phyloP scores from a whole-genome alignment of 2,113 vertebrate genomes.

The Isichthys henryi region DNA sequence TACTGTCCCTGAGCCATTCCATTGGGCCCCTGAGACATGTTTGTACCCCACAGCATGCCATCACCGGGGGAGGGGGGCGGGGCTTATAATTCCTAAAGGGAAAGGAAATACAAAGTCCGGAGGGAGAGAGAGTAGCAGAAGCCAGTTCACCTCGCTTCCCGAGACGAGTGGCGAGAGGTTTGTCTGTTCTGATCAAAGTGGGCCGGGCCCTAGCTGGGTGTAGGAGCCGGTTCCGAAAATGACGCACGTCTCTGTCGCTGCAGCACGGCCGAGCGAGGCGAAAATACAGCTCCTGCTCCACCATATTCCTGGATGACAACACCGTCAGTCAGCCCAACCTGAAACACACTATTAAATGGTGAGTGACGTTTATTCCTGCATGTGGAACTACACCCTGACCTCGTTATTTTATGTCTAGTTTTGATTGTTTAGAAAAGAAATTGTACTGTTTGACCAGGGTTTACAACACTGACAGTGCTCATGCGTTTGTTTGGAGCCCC shows the following conservation, averaged over 20 bases:
- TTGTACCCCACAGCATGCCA: not conserved
- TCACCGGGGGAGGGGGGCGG: not conserved
- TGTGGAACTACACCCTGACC: not conserved
- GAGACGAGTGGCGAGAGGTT: not conserved
- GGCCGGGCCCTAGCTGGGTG: not conserved
- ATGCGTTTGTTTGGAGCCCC: not conserved
- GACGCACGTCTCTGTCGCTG: conserved; percentile 18
- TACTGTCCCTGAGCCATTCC: not conserved
- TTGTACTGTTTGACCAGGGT: not conserved
- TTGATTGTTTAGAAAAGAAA: not conserved
- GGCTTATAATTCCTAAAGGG: not conserved
- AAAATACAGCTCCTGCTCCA: conserved; percentile 97
- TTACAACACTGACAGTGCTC: not conserved
- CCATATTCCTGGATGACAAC: conserved; percentile 96
- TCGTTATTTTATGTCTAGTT: not conserved
- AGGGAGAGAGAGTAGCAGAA: not conserved
- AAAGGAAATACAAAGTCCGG: not conserved
- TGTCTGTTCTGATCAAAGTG: not conserved
- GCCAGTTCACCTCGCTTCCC: not conserved
- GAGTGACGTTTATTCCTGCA: conserved; percentile 28
- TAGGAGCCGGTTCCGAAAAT: too few species aligned
- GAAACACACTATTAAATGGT: conserved; percentile 99
- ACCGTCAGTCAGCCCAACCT: conserved; percentile 98
- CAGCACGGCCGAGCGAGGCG: conserved; percentile 83
- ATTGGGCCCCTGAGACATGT: not conserved